Conservation (phyloP, 2,113 vertebrate genomes). For the Trochalopteron elliotii region DNA sequence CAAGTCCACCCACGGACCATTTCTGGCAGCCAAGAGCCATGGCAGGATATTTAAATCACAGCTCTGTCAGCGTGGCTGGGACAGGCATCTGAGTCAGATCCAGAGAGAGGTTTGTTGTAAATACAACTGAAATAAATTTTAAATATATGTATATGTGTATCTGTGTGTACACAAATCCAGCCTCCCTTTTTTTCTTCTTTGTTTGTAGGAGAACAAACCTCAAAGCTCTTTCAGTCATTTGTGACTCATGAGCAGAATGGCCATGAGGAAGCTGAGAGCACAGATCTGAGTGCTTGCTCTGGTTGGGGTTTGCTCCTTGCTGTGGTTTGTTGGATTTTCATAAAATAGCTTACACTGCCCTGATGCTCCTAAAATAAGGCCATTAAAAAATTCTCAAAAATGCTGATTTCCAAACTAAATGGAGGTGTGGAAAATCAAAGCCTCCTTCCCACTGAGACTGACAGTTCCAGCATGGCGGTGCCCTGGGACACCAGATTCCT, state of each 20-base stretch:
- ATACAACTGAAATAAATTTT: neutral
- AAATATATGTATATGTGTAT: fast-evolving
- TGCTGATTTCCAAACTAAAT: neutral
- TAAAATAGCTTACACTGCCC: neutral
- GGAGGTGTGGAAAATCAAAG: neutral
- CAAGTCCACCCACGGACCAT: fast-evolving
- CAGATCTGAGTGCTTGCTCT: neutral
- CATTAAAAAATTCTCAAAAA: neutral
- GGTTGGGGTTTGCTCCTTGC: neutral
- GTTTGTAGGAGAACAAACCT: neutral
- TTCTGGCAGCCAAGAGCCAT: neutral
- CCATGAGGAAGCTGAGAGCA: neutral
- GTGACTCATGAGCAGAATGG: neutral
- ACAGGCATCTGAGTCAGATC: fast-evolving
- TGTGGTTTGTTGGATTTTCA: neutral
- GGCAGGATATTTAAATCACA: too few species aligned
- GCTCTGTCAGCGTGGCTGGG: fast-evolving
- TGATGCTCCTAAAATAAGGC: neutral
- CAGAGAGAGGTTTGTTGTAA: neutral
- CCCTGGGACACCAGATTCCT: fast-evolving
- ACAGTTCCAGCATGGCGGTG: fast-evolving
- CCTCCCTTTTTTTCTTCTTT: neutral
- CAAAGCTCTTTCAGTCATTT: neutral
- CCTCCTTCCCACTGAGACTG: neutral
- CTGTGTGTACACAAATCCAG: neutral